These are phyloP conservation scores for Branchipolynoe longqiensis DNA, from an alignment of 2,888 invertebrate genomes.

Conservation along the genomic window DNA sequence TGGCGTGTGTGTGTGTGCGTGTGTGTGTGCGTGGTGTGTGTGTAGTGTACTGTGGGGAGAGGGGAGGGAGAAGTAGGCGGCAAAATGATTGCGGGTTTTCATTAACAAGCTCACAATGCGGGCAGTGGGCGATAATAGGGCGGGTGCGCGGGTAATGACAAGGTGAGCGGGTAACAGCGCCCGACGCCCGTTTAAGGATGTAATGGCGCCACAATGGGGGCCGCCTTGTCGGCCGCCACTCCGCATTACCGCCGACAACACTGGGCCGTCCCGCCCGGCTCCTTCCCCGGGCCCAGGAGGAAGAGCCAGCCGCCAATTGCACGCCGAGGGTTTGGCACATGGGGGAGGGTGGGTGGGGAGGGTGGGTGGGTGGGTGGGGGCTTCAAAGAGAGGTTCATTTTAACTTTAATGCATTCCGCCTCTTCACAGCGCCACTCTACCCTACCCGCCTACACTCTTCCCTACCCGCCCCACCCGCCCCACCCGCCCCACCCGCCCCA, in stretches of 20 bases:
- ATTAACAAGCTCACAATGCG: slow-evolving; percentile 8
- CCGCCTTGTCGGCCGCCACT: slow-evolving; percentile 19
- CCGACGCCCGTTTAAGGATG: slow-evolving; percentile 24
- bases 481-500: too few species aligned
- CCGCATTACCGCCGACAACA: slow-evolving; percentile 7
- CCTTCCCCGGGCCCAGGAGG: not conserved
- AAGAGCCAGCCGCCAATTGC: slow-evolving; percentile 8
- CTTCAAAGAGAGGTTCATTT: too few species aligned
- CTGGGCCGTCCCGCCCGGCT: not conserved
- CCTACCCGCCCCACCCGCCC: too few species aligned
- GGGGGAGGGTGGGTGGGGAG: too few species aligned
- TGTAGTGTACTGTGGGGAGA: not conserved
- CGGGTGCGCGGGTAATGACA: slow-evolving; percentile 21
- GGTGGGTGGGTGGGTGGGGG: too few species aligned
- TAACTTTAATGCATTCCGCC: too few species aligned
- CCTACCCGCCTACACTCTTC: too few species aligned
- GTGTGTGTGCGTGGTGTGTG: too few species aligned
- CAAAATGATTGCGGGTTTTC: slow-evolving; percentile 43
- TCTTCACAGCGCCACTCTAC: too few species aligned
- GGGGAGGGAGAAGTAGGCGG: too few species aligned
- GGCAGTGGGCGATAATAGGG: not conserved
- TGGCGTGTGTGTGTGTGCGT: too few species aligned
- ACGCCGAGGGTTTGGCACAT: not conserved
- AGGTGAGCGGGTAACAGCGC: not conserved
- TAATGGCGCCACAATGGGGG: slow-evolving; percentile 35